A percentile compares a stretch with the other conserved stretches of the same genome.
Evolutionary conservation across 2,113 vertebrate species (phyloP).

Genomic region (Leptodactylus fuscus): DNA sequence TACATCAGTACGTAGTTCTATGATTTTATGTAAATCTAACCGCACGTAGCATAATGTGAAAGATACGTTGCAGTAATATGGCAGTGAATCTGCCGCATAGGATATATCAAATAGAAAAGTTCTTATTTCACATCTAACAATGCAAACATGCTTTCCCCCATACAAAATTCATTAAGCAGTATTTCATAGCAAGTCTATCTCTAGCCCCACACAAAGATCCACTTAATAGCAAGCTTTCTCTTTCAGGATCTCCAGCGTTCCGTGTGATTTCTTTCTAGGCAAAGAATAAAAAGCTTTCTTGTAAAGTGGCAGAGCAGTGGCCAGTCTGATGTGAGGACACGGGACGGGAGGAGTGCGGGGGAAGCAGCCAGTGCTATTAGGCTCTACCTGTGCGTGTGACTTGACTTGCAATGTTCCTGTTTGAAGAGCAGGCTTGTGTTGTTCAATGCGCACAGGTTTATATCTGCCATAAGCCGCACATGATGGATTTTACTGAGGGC

Average conservation of each 20-base stretch:
- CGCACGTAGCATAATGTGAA: neutral
- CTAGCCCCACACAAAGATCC: conserved; percentile 33
- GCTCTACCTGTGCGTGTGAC: conserved; percentile 35
- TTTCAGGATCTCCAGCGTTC: conserved; percentile 53
- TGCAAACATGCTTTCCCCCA: neutral
- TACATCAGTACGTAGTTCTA: neutral
- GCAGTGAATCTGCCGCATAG: neutral
- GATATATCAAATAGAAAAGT: conserved; percentile 9
- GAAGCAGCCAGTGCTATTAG: neutral
- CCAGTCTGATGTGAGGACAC: conserved; percentile 33
- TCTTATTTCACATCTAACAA: conserved; percentile 17
- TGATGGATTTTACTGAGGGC: conserved; percentile 8
- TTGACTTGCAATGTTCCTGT: conserved; percentile 22
- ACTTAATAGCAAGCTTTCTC: conserved; percentile 41
- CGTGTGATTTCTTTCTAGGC: conserved; percentile 42
- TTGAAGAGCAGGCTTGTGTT: neutral
- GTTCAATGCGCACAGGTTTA: neutral
- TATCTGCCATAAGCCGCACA: neutral
- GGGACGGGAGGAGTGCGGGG: conserved; percentile 7
- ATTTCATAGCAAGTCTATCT: conserved; percentile 15
- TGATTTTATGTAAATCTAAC: neutral
- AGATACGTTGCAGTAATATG: neutral
- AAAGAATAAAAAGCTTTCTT: conserved; percentile 46
- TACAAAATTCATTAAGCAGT: conserved; percentile 35
- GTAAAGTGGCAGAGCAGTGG: conserved; percentile 50